Evolutionary conservation across 2,797 vertebrate species (phyloP).

Genomic region (Arnoldichthys spilopterus): DNA sequence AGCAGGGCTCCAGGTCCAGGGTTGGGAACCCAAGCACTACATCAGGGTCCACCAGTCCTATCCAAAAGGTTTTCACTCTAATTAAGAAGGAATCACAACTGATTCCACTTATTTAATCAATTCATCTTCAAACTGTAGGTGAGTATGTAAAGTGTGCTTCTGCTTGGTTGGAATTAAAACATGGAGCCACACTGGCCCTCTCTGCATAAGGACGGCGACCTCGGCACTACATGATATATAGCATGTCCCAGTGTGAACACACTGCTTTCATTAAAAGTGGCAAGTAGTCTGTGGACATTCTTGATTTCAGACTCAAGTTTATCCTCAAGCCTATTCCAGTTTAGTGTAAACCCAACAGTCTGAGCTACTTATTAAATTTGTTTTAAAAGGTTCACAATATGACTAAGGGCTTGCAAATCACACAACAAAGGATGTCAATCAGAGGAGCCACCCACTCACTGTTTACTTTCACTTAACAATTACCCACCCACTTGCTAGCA

Average conservation of each 20-base stretch:
- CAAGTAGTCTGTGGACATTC: neutral
- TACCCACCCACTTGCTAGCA: conserved; percentile 43
- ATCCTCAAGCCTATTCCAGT: neutral
- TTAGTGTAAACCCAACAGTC: neutral
- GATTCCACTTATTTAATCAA: no score
- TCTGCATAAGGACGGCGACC: no score
- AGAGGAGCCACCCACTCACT: conserved; percentile 27
- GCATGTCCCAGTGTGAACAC: neutral
- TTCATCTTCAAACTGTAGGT: no score
- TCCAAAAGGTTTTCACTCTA: no score
- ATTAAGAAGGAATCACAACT: no score
- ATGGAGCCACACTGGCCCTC: no score
- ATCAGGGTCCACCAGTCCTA: no score
- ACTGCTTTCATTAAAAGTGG: neutral
- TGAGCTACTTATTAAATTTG: neutral
- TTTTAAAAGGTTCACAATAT: conserved; percentile 13
- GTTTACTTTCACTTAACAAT: conserved; percentile 46
- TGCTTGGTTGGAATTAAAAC: no score
- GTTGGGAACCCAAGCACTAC: no score
- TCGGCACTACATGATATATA: no score
- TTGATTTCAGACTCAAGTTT: neutral
- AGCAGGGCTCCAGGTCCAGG: no score
- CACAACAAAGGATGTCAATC: conserved; percentile 41
- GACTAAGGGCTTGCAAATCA: conserved; percentile 38
- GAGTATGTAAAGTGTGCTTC: no score